Evolutionary conservation across 2,888 invertebrate species (phyloP), one percentile per base, ranked within the genome.

Genomic region (Punctoribates punctum): DNA sequence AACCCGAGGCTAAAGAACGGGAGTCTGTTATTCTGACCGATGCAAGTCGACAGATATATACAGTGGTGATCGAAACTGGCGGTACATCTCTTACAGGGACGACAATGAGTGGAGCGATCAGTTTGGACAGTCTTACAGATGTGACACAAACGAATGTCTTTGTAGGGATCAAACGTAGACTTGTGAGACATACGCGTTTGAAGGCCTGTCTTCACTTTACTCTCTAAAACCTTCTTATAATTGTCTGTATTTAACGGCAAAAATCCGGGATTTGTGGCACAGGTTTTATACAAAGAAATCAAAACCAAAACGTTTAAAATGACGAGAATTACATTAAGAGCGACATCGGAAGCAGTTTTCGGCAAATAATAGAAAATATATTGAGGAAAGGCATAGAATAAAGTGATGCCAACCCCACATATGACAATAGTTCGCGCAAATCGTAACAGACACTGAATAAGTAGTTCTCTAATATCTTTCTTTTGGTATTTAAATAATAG

Each of bases 1-100:
- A 67, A 5, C 2, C 11, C 13, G 1, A 67, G 38, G n/a, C 38
- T n/a, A 11, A 67, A 67, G 67, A 67, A 67, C 6, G 67, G 4
- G 2, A 67, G 15, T 20, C 42, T 34, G n/a, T 67, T 67, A 67
- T 67, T 67, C 9, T n/a, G 29, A 29, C 67, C 67, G 38, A 67
- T 38, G 38, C 67, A 67, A 38, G 67, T 67, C 34, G 34, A 34
- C 38, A 67, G 29, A 38, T 67, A 67, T 34, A 67, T 34, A 11
- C 67, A 67, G 29, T 67, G 67, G 67, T 67, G 67, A n/a, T 67
- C 67, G 20, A 38, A 67, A 17, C 67, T 20, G 5, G 67, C 42
- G 20, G 11, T 38, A 67, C 67, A 67, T 67, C 67, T 34, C 2
- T 67, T 67, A 38, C 67, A 67, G 60, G 38, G n/a, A 38, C 42